Percentiles rank a stretch among this genome's conserved stretches.
These are phyloP conservation scores for Tuta absoluta DNA, from an alignment of 2,888 invertebrate genomes.

Conservation along the genomic window DNA sequence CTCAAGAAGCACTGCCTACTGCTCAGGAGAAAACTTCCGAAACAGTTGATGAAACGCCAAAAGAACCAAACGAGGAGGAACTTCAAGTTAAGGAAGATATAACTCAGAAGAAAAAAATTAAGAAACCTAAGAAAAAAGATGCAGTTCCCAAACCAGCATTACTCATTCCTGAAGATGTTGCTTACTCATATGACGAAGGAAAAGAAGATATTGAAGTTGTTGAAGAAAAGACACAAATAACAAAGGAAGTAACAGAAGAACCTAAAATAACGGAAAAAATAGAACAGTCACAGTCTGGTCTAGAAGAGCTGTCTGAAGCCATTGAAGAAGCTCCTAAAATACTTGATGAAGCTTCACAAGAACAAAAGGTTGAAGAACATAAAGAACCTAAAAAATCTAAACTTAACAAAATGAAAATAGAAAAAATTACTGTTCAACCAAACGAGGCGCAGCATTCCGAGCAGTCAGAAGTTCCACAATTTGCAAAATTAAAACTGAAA, in stretches of 20 bases:
- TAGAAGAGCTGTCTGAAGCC: not conserved
- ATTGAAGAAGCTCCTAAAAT: conserved; percentile 3
- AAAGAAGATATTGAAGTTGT: not conserved
- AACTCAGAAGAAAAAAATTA: conserved; percentile 25
- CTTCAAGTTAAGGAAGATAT: not conserved
- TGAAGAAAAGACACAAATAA: not conserved
- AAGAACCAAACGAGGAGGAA: conserved; percentile 1
- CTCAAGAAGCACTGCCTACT: not conserved
- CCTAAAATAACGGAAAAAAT: not conserved
- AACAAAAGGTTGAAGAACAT: not conserved
- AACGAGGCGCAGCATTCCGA: conserved; percentile 83
- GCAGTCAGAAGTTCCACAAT: conserved; percentile 80
- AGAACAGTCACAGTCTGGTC: not conserved
- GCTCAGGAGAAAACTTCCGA: not conserved
- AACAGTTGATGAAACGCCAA: not conserved
- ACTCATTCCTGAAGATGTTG: not conserved
- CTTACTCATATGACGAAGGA: no score
- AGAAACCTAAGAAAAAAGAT: conserved; percentile 30
- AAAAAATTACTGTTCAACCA: conserved; percentile 81
- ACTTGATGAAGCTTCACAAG: not conserved
- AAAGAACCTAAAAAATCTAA: conserved; percentile 42
- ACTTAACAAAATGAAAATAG: conserved; percentile 80
- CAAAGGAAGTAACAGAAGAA: not conserved
- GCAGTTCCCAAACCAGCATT: not conserved
- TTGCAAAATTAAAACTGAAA: conserved; percentile 85